Base-by-base conservation (phyloP, 2,113 vertebrate species). In the Nycticorax nycticorax region DNA sequence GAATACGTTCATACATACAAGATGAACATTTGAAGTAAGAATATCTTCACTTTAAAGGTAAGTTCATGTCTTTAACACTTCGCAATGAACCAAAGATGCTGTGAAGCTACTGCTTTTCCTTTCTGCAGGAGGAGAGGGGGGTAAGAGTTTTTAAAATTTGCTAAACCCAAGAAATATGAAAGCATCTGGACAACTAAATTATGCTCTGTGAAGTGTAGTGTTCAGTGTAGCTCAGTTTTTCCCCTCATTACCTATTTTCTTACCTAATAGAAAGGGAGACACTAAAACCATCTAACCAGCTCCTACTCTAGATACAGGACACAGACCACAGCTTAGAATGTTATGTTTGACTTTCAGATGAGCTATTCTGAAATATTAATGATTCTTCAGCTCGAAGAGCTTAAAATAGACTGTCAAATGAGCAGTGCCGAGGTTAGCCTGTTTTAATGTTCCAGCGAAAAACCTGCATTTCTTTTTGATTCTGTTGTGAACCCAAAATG, bases 281-380 rank as follows among this genome's bases (percentile, higher is more conserved):
- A 66, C 48, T 9, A 64, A 73, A 92, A 35, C 14, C 24, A 15
- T 63, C 41, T 48, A 60, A 43, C 26, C 48, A 68, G 7, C 32
- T 76, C 12, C 35, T 24, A 22, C 48, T 83, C 33, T 43, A 55
- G 57, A 60, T 62, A 57, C 0, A 91, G 26, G 33, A 56, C 59
- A 43, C 35, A 63, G 47, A 72, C 32, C 13, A 47, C 72, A 72
- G 78, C 75, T 88, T 78, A 79, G 69, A 95, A 90, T 71, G 57
- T 78, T 92, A 55, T 48, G 43, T 92, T 72, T 92, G 88, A 88
- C 90, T 90, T 96, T 90, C 79, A 90, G 72, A 93, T 90, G 56
- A 59, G 15, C 18, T 75, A 59, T 26, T 55, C 82, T 90, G 79
- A 93, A 96, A 90, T 88, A 95, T 88, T 85, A 88, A 93, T 88